A percentile compares a stretch with the other conserved stretches of the same genome.
Conservation (phyloP, 2,113 vertebrate genomes). For the Xyrauchen texanus region DNA sequence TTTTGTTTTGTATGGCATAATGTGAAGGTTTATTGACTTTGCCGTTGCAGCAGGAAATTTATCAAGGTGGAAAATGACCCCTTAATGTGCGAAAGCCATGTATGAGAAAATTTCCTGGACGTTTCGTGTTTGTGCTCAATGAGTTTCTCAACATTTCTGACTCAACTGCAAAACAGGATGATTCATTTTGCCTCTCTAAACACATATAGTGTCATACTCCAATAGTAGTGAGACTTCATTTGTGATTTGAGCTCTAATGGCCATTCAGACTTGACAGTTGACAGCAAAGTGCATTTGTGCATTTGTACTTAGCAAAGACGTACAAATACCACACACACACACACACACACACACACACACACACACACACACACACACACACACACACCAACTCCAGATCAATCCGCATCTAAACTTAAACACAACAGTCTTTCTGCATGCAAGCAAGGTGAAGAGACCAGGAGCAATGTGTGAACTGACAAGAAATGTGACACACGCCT, state of each 20-base stretch:
- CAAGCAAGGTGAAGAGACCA: slow-evolving; percentile 45
- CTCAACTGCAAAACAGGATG: too few relatives aligned
- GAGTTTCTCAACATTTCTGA: too few relatives aligned
- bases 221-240: not conserved
- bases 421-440: not conserved
- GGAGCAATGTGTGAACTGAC: slow-evolving; percentile 50
- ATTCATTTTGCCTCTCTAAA: not conserved
- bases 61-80: not conserved
- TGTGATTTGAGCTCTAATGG: not conserved
- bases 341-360: too few relatives aligned
- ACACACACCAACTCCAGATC: slow-evolving; percentile 19
- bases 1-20: slow-evolving; percentile 32
- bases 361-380: not conserved
- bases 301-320: too few relatives aligned
- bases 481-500: not conserved
- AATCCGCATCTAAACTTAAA: slow-evolving; percentile 3
- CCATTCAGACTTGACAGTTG: not conserved
- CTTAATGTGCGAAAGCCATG: too few relatives aligned
- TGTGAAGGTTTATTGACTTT: slow-evolving; percentile 47
- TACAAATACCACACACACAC: not conserved
- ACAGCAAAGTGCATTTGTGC: too few relatives aligned
- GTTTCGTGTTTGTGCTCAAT: too few relatives aligned
- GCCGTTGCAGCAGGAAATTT: slow-evolving; percentile 19
- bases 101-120: too few relatives aligned
- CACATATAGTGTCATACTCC: not conserved